Conservation (phyloP, 1,140 invertebrate species). For the Parasteatoda tepidariorum region DNA sequence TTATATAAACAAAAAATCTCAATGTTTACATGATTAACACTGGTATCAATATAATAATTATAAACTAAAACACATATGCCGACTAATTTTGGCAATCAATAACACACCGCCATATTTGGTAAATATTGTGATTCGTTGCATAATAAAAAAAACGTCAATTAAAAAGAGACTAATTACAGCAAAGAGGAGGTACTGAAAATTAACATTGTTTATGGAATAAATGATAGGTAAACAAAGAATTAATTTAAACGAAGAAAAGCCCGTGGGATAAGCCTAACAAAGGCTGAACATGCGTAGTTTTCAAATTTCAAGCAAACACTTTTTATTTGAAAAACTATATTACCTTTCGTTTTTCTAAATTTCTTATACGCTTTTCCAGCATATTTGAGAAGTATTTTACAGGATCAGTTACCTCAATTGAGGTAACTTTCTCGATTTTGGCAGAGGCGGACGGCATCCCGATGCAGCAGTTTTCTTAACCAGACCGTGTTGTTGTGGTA, state of each 20-base stretch:
- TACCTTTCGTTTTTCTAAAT: slow-evolving; percentile 96
- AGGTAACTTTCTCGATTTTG: slow-evolving; percentile 69
- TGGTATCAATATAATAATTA: too few species aligned
- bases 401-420: slow-evolving; percentile 77
- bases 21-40: too few species aligned
- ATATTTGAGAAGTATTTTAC: slow-evolving; percentile 84
- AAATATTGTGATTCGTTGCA: slow-evolving; percentile 12
- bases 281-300: slow-evolving; percentile 42
- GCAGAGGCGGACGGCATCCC: slow-evolving; percentile 59
- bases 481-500: neutral
- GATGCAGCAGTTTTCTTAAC: neutral
- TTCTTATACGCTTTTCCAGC: slow-evolving; percentile 94
- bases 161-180: too few species aligned
- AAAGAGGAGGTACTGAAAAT: too few species aligned
- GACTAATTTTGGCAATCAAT: slow-evolving; percentile 36
- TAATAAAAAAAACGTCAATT: too few species aligned
- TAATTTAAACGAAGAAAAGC: neutral
- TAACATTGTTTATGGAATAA: too few species aligned
- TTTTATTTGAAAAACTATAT: neutral
- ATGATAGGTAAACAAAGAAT: too few species aligned
- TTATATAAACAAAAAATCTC: too few species aligned
- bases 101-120: slow-evolving; percentile 44
- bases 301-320: neutral
- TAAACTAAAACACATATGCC: too few species aligned
- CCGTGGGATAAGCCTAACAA: slow-evolving; percentile 33